Base-by-base conservation (phyloP, 2,797 vertebrate genomes). In the Macrochelys suwanniensis region DNA sequence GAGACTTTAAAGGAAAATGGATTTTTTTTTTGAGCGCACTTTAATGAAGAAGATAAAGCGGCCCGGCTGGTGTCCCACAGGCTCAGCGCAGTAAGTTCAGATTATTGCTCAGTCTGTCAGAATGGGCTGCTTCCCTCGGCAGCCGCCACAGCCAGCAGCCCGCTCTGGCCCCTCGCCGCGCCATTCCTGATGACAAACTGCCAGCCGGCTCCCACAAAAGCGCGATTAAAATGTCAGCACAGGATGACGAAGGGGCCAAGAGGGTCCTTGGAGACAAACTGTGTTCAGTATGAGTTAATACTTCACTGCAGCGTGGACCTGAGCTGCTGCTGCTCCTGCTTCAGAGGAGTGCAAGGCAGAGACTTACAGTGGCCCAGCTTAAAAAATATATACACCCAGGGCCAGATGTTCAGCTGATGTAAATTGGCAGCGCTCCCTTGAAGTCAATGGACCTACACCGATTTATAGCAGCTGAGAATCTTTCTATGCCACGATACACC, bases 1-100 rank as follows among this genome's bases (percentile, higher is more conserved):
- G 98, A 99, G 99, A 99, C 99, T 99, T 99, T 99, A 99, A 99
- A 99, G 98, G 98, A 99, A 99, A 99, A 99, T 99, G 97, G 98
- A 99, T 99, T 98, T 98, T 98, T 98, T 99, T 98, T 98, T 98
- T 98, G 98, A 99, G 99, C 98, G 98, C 98, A 98, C 99, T 99
- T 99, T 99, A 99, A 99, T 99, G 99, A 99, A 99, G 99, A 99
- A 99, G 99, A 99, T 99, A 98, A 99, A 99, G 98, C 98, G 98
- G 98, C 99, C 98, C 98, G 98, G 98, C 98, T 98, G 98, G 98
- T 98, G 98, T 99, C 98, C 99, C 98, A 98, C 97, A 97, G 98
- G 98, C 98, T 98, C 98, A 97, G 98, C 97, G 98, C 98, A 98
- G 99, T 99, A 99, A 98, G 98, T 99, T 99, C 98, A 98, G 98